phyloP scores from a whole-genome alignment of 37 sponge, comb jelly and placozoan species.

The Cladorhizidae sp. region DNA sequence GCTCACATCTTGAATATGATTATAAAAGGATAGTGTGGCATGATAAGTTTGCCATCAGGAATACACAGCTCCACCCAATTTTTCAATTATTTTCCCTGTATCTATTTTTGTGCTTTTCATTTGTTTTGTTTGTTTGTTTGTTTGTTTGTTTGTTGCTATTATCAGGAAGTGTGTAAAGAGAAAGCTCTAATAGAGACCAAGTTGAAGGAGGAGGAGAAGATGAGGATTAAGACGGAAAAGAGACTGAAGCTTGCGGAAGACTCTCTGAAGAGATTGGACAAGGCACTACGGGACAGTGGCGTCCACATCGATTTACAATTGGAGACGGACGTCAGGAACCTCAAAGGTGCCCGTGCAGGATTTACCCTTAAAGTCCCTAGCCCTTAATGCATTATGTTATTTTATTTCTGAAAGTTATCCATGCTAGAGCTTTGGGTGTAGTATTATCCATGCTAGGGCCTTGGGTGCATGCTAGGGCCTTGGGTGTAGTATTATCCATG shows the following conservation, averaged over 20 bases:
- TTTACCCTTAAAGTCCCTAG: no score
- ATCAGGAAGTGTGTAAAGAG: conserved; percentile 54
- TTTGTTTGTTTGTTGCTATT: not conserved
- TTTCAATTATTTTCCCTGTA: not conserved
- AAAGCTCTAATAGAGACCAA: conserved; percentile 52
- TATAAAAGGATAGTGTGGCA: no score
- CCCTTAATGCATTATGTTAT: no score
- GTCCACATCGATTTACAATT: conserved; percentile 90
- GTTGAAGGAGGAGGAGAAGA: conserved; percentile 78
- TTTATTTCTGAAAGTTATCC: no score
- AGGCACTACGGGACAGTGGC: conserved; percentile 92
- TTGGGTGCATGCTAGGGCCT: no score
- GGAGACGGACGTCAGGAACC: conserved; percentile 92
- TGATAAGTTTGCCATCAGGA: no score
- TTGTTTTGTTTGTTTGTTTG: not conserved
- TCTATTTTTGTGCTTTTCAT: not conserved
- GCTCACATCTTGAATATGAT: no score
- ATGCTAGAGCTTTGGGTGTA: no score
- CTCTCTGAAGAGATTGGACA: conserved; percentile 93
- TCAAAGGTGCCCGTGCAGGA: conserved; percentile 61
- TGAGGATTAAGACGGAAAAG: conserved; percentile 84
- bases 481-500: no score
- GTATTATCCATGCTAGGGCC: no score
- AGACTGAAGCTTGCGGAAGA: conserved; percentile 90
- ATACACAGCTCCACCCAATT: not conserved